phyloP scores from a whole-genome alignment of 2,888 invertebrate genomes.

The Hirtodrosophila duncani region DNA sequence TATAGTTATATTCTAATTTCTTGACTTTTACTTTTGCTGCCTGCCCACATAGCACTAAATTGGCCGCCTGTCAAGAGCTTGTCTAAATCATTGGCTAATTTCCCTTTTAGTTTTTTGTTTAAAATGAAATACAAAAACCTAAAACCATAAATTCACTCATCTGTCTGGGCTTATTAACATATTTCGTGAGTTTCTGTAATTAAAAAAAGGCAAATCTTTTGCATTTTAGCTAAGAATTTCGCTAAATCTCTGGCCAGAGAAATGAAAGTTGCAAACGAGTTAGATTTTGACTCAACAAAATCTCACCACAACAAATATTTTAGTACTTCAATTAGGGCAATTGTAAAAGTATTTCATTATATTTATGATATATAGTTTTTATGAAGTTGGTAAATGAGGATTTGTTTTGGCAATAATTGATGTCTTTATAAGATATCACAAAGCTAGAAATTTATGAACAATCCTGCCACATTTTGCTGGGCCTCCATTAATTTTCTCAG shows the following conservation, averaged over 20 bases:
- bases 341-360: constrained; percentile 1
- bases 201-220: constrained; percentile 31
- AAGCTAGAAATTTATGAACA: too few relatives aligned
- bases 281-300: constrained; percentile 1
- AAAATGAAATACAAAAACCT: too few relatives aligned
- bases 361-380: too few relatives aligned
- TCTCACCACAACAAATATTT: neutral
- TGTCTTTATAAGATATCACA: too few relatives aligned
- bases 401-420: too few relatives aligned
- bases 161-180: constrained; percentile 40
- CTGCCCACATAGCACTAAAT: constrained; percentile 18
- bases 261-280: too few relatives aligned
- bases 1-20: constrained; percentile 32
- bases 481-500: too few relatives aligned
- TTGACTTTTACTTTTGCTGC: constrained; percentile 47
- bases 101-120: constrained; percentile 31
- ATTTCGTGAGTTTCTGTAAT: constrained; percentile 38
- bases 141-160: constrained; percentile 34
- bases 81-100: constrained; percentile 26
- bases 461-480: too few relatives aligned
- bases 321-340: neutral
- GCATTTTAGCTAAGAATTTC: constrained; percentile 39
- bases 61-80: too few relatives aligned
- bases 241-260: constrained; percentile 8
- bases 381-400: too few relatives aligned